phyloP scores from a whole-genome alignment of 1,140 invertebrate genomes.

The Tyrophagus putrescentiae region DNA sequence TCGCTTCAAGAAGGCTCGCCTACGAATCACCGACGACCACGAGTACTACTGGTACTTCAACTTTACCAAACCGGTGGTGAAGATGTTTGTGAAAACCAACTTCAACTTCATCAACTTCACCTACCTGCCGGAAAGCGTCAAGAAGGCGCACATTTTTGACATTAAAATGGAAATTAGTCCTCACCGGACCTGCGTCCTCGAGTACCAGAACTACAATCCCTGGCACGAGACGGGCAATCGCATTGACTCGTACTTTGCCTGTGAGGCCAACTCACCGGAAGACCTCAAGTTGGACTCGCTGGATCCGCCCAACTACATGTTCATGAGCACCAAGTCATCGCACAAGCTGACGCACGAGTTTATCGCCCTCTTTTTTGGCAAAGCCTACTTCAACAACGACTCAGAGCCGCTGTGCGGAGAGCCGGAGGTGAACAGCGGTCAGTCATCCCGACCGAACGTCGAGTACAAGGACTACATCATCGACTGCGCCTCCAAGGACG shows the following conservation, averaged over 20 bases:
- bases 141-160: neutral
- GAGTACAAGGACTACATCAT: constrained; percentile 10
- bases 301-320: constrained; percentile 13
- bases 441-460: neutral
- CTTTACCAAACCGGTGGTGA: constrained; percentile 2
- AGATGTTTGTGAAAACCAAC: constrained; percentile 14
- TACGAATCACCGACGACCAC: neutral
- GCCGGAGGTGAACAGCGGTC: constrained; percentile 4
- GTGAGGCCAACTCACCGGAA: neutral
- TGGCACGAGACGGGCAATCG: neutral
- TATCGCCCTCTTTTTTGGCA: constrained; percentile 11
- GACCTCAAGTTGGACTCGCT: neutral
- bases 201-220: constrained; percentile 6
- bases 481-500: neutral
- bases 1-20: neutral
- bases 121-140: neutral
- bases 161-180: neutral
- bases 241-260: constrained; percentile 9
- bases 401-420: constrained; percentile 17
- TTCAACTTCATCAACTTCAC: constrained; percentile 20
- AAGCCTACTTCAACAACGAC: neutral
- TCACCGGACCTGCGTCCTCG: neutral
- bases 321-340: constrained; percentile 13
- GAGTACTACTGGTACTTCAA: constrained; percentile 15
- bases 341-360: constrained; percentile 10